Percentiles rank a stretch among this genome's conserved stretches.
Evolutionary conservation across 2,888 invertebrate genomes (phyloP).

Genomic region (Petrolisthes cinctipes): DNA sequence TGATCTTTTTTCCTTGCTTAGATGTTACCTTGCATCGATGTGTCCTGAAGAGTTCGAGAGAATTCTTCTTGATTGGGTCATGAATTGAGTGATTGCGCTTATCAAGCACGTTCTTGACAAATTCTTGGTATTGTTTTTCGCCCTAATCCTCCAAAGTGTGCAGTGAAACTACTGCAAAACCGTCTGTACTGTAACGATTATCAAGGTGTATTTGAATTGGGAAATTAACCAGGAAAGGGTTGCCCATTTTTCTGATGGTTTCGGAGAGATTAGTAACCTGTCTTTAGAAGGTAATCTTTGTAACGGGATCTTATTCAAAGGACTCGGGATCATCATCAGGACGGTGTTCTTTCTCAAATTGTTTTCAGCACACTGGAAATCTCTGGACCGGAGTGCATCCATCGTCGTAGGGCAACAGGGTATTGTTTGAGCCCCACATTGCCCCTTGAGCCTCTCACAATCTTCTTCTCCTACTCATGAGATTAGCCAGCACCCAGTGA

Average conservation of each 20-base stretch:
- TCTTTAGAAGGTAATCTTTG: background rate
- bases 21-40: constrained; percentile 11
- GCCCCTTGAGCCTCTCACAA: background rate
- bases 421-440: background rate
- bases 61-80: constrained; percentile 20
- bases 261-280: constrained; percentile 15
- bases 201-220: background rate
- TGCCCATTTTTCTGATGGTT: constrained; percentile 28
- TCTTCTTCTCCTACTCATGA: background rate
- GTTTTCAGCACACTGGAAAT: background rate
- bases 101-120: constrained; percentile 19
- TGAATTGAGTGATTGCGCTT: constrained; percentile 20
- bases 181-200: background rate
- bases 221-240: constrained; percentile 22
- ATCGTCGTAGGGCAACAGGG: constrained; percentile 6
- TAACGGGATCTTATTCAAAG: background rate
- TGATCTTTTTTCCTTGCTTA: constrained; percentile 7
- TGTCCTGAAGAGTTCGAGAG: background rate
- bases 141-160: constrained; percentile 28
- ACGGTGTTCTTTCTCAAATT: no score
- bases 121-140: constrained; percentile 25
- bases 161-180: background rate
- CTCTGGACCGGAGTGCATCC: background rate
- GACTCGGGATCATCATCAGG: background rate
- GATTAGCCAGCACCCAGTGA: background rate